phyloP scores from a whole-genome alignment of 2,113 vertebrate genomes.

The Peromyscus leucopus region DNA sequence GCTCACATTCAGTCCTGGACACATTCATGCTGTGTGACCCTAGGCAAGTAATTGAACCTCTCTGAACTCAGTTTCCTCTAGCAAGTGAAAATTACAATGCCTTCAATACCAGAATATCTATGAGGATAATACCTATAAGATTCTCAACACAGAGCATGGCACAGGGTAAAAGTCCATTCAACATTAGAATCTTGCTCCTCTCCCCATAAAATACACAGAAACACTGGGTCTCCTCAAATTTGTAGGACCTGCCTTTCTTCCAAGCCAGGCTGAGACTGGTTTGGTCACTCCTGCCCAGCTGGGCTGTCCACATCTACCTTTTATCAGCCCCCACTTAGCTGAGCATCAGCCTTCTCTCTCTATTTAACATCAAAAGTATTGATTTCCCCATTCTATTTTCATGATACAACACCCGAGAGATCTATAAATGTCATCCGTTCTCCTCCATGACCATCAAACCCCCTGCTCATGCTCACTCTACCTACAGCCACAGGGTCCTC shows the following conservation, averaged over 20 bases:
- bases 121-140: neutral
- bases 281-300: constrained; percentile 29
- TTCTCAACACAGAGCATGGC: constrained; percentile 1
- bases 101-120: neutral
- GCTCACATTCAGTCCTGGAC: neutral
- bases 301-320: neutral
- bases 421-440: neutral
- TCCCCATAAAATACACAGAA: constrained; percentile 21
- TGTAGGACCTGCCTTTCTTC: constrained; percentile 58
- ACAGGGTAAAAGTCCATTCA: neutral
- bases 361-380: constrained; percentile 60
- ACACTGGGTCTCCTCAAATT: constrained; percentile 49
- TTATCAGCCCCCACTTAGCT: constrained; percentile 45
- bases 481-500: neutral
- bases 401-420: constrained; percentile 15
- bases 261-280: constrained; percentile 24
- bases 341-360: constrained; percentile 10
- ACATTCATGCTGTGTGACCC: neutral
- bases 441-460: neutral
- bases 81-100: neutral
- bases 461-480: neutral
- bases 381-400: constrained; percentile 51
- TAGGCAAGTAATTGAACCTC: constrained; percentile 1
- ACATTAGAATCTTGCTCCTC: neutral
- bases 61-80: constrained; percentile 41